Evolutionary conservation across 2,797 vertebrate genomes (phyloP), one percentile per base, ranked within the genome.

Genomic region (Falco novaeseelandiae): DNA sequence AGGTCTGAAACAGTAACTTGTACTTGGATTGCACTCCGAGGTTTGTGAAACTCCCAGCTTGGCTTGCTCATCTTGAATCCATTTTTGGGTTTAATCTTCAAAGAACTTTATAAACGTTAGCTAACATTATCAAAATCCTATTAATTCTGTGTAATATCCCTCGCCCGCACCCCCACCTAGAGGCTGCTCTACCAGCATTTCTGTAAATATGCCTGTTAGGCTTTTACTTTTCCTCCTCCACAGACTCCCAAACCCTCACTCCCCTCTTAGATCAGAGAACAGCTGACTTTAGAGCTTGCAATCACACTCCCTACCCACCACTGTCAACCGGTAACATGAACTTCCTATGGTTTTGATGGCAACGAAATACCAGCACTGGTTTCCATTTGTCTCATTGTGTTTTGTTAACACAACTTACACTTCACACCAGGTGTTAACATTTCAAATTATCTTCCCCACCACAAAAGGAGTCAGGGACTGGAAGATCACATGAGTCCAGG

Each of bases 271-370:
- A 12, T 36, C 73, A 89, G 77, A 80, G 30, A 29, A 26, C 38
- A 66, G 11, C 83, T 7, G 49, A 83, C 96, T 95, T 95, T 69
- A 90, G 97, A 97, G 97, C 96, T 96, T 89, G 90, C 95, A 90
- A 97, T 96, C 95, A 87, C 71, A 96, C 97, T 97, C 95, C 90
- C 96, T 97, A 98, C 98, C 97, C 96, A 98, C 98, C 98, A 98
- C 96, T 97, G 97, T 95, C 98, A 98, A 95, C 81, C 87, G 89
- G 88, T 59, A 77, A 88, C 96, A 23, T 7, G 19, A 76, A 84
- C 83, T 63, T 77, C n/a, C 72, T 59, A 10, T 34, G 21, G 19
- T 66, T 83, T 27, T 34, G 66, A 27, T 14, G 59, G 85, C 51
- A 78, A 71, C 8, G 5, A 70, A 85, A 65, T 25, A 17, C 58